Evolutionary conservation across 2,797 vertebrate species (phyloP), one percentile per base, ranked within the genome.

Genomic region (Manis pentadactyla): DNA sequence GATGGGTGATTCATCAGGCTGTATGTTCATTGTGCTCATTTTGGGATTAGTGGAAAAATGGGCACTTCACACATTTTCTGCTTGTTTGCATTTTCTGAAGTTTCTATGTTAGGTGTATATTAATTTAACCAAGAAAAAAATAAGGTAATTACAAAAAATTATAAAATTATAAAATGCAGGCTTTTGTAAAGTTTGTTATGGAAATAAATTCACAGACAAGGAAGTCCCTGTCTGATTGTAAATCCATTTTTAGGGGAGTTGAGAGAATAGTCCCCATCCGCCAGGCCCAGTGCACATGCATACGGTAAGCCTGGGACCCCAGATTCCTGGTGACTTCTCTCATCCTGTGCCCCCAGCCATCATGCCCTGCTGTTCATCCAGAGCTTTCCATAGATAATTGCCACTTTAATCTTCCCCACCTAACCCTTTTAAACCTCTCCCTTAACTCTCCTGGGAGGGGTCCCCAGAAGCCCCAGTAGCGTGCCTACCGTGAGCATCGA

Each of bases 401-500:
- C 27, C 25, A 27, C 25, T 1, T 4, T 31, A 4, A 21, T 31
- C 13, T 55, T 34, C n/a, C 0, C 31, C 64, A 34, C 39, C 13
- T 27, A 2, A 34, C 42, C 1, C 79, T 34, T 18, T 25, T 13
- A 57, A 64, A 14, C 2, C 15, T 59, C 17, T 19, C 37, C 10
- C 23, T 18, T 0, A 0, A 11, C 21, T 29, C 27, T 10, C 51
- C 21, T 7, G 46, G 57, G 73, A 57, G 61, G 55, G 2, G 18
- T 42, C 61, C 27, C 13, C 63, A 2, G 14, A 2, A 39, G 12
- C 42, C 5, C 7, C 27, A 37, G 19, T 37, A 9, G 37, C 96
- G 92, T 37, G 71, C 98, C 85, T 99, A 99, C 99, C 99, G 31
- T 99, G 98, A 39, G 99, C 99, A 74, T 99, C 99, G 42, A 99